A percentile compares a stretch with the other conserved stretches of the same genome.
These are phyloP conservation scores for Zaprionus obscuricornis DNA, from an alignment of 2,888 invertebrate genomes.

Conservation along the genomic window DNA sequence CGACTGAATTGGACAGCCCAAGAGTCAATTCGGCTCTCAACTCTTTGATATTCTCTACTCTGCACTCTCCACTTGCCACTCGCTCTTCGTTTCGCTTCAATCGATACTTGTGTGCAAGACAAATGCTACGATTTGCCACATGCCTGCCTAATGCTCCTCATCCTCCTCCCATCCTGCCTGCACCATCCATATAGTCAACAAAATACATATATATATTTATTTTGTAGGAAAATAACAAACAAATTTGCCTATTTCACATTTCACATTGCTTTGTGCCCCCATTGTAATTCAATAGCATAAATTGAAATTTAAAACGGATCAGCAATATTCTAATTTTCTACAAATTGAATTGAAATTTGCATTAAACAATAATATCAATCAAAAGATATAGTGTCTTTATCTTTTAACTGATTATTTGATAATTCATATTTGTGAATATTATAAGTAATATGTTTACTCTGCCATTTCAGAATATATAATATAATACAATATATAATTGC, in stretches of 20 bases:
- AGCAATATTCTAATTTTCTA: conserved; percentile 12
- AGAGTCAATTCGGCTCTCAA: conserved; percentile 24
- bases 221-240: conserved; percentile 47
- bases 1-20: conserved; percentile 34
- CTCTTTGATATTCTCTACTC: neutral
- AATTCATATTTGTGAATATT: no score
- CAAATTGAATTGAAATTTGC: conserved; percentile 6
- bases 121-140: conserved; percentile 47
- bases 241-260: conserved; percentile 21
- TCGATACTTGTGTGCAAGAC: conserved; percentile 48
- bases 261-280: conserved; percentile 25
- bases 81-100: conserved; percentile 16
- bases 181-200: neutral
- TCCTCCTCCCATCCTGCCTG: no score
- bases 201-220: conserved; percentile 5
- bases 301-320: conserved; percentile 28
- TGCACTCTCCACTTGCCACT: no score
- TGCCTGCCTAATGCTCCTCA: no score
- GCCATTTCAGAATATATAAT: no score
- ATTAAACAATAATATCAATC: no score
- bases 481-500: no score
- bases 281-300: conserved; percentile 39
- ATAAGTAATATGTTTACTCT: no score
- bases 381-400: no score
- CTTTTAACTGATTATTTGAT: no score